phyloP scores from a whole-genome alignment of 2,797 vertebrate species.

The Silurus aristotelis region DNA sequence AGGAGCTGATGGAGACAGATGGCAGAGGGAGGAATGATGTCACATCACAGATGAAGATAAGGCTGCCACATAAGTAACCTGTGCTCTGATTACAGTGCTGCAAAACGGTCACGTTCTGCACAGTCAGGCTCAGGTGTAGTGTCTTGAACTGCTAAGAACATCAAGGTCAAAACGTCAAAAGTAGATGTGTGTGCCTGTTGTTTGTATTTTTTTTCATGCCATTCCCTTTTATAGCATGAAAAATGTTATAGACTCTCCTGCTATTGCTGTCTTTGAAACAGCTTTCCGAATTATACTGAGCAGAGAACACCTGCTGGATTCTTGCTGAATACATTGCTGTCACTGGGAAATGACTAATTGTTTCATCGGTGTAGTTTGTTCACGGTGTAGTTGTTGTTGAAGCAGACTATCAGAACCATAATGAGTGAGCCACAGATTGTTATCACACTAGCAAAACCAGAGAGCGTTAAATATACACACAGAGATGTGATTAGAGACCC shows the following conservation, averaged over 20 bases:
- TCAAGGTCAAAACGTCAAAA: neutral
- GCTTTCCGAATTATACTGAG: neutral
- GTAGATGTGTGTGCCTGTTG: neutral
- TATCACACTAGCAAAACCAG: neutral
- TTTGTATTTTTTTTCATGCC: neutral
- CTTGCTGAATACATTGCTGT: neutral
- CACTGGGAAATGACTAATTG: neutral
- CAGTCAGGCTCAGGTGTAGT: too few relatives aligned
- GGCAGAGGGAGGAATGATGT: conserved; percentile 50
- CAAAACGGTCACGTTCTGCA: conserved; percentile 15
- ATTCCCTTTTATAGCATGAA: neutral
- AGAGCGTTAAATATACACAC: neutral
- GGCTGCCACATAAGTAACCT: conserved; percentile 41
- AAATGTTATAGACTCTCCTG: too few relatives aligned
- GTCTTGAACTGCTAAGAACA: neutral
- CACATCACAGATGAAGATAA: conserved; percentile 48
- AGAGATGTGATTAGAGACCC: neutral
- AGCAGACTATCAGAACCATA: neutral
- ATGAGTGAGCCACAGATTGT: neutral
- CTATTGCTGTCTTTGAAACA: neutral
- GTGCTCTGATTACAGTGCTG: conserved; percentile 23
- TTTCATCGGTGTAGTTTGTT: neutral
- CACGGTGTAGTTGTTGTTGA: too few relatives aligned
- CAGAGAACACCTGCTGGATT: neutral
- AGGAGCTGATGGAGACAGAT: conserved; percentile 51